phyloP scores from a whole-genome alignment of 2,797 vertebrate genomes.

The Synaphobranchus kaupii region DNA sequence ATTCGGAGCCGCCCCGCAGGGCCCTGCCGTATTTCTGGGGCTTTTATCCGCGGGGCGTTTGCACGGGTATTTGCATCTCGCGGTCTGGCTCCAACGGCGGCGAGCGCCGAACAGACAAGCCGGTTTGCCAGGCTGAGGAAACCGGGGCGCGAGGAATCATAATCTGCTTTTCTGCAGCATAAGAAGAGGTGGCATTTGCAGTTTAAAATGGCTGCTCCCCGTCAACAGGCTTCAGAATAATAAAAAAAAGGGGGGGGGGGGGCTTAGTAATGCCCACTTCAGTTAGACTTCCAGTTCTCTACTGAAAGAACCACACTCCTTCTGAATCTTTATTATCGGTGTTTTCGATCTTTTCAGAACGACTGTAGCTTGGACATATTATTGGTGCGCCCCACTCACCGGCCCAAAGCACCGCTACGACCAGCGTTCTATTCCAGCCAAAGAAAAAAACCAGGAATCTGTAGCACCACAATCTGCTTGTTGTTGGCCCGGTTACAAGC shows the following conservation, averaged over 20 bases:
- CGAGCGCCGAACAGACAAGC: not conserved
- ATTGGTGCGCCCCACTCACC: not conserved
- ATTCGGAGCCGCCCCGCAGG: not conserved
- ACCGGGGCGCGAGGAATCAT: not conserved
- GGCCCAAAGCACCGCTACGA: not conserved
- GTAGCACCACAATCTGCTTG: not conserved
- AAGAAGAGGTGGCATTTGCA: not conserved
- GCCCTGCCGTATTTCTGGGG: not conserved
- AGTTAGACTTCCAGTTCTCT: not conserved
- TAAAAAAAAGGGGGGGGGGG: not conserved
- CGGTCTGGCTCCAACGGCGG: not conserved
- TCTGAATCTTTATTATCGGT: not conserved
- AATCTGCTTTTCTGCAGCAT: not conserved
- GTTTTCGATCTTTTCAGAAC: not conserved
- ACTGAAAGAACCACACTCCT: not conserved
- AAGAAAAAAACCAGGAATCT: not conserved
- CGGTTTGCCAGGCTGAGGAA: not conserved
- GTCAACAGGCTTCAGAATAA: not conserved
- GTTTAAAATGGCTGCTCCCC: not conserved
- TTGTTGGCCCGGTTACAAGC: not conserved
- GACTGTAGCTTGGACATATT: not conserved
- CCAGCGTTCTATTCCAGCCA: not conserved
- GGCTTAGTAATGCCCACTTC: not conserved
- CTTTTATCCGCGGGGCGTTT: not conserved
- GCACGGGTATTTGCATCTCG: not conserved